Evolutionary conservation across 2,113 vertebrate species (phyloP), one percentile per base, ranked within the genome.

Genomic region (Chloebia gouldiae): DNA sequence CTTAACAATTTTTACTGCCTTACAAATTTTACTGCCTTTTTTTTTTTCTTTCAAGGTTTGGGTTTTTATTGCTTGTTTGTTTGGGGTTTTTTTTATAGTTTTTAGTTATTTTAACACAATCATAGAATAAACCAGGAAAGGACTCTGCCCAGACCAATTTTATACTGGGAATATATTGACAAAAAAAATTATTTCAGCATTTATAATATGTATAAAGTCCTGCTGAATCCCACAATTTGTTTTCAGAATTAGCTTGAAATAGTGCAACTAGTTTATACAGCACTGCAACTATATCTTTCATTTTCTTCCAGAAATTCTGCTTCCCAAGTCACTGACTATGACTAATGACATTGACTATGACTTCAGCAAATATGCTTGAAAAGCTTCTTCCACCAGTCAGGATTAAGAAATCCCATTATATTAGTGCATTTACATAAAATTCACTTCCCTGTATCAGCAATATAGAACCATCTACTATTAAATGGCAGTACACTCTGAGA

Each of bases 321-420:
- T 95, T 90, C 90, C 82, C 92, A 60, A 93, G 81, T 94, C 81
- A 94, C 59, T 70, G 93, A 81, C 84, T 95, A 93, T 94, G 92
- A 88, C 75, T 94, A 85, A 96, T 78, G 92, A 92, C 85, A 80
- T 76, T 91, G 91, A 89, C 89, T 91, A 66, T 73, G 71, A 94
- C 93, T 92, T 92, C 17, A 88, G 81, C 79, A 96, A 97, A 95
- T 92, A 88, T 51, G 82, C 81, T 92, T 94, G 75, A 95, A 90
- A 97, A 93, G 59, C 85, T 88, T 93, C 94, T 95, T 85, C 87
- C 59, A 88, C 81, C 54, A 85, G 90, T 90, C 90, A 92, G 85
- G 93, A 95, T 97, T 92, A 93, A 92, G 85, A 90, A 96, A 94
- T 94, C 15, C 82, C 90, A 83, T 94, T 97, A 94, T 83, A 88